Conservation (phyloP, 2,113 vertebrate species). For the Malurus melanocephalus region DNA sequence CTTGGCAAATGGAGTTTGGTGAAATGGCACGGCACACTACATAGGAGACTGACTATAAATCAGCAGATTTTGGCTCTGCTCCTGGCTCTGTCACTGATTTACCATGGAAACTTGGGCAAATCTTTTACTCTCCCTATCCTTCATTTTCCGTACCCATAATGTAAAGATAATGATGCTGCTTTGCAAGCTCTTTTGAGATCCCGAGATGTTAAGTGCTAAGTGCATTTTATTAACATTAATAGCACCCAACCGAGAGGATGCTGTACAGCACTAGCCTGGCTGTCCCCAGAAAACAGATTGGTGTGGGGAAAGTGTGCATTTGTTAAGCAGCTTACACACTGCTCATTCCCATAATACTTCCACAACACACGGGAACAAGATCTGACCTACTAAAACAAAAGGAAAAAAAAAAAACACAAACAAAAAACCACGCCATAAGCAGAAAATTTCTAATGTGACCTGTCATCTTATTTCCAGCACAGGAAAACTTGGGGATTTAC, state of each 20-base stretch:
- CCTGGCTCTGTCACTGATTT: constrained; percentile 56
- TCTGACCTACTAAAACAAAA: constrained; percentile 45
- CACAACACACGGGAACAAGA: background rate
- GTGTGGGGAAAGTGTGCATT: constrained; percentile 48
- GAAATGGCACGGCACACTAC: constrained; percentile 32
- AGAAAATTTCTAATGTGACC: constrained; percentile 23
- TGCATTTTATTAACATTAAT: constrained; percentile 65
- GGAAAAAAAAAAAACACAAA: background rate
- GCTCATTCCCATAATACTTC: constrained; percentile 46
- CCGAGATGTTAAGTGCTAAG: constrained; percentile 55
- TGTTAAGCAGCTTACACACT: constrained; percentile 52
- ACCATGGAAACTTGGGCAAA: constrained; percentile 62
- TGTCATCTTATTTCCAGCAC: constrained; percentile 1
- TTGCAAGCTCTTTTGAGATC: constrained; percentile 59
- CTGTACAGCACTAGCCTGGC: constrained; percentile 9
- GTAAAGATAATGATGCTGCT: constrained; percentile 64
- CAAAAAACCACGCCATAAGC: background rate
- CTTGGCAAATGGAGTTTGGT: constrained; percentile 60
- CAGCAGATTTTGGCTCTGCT: constrained; percentile 57
- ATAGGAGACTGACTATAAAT: constrained; percentile 49
- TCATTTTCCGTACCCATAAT: constrained; percentile 36
- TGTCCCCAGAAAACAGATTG: constrained; percentile 60
- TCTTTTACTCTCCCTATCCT: constrained; percentile 45
- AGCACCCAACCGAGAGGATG: constrained; percentile 50
- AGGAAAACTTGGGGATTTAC: constrained; percentile 41